Conservation (phyloP, 2,113 vertebrate species). For the Cheirogaleus medius region DNA sequence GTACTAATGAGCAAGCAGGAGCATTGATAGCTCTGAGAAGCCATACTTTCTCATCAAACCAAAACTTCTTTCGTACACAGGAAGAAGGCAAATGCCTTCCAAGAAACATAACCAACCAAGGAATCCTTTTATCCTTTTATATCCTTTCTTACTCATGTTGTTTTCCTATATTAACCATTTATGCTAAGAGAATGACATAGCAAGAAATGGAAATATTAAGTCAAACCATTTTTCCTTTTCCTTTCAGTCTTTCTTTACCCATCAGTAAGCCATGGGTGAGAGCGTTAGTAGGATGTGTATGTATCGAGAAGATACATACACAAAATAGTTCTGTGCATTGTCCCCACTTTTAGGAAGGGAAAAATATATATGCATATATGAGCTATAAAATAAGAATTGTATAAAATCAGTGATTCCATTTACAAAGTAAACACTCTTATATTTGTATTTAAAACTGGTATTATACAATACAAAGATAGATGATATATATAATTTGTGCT, state of each 20-base stretch:
- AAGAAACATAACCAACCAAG: not conserved
- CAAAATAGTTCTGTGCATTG: not conserved
- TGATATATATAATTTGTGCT: not conserved
- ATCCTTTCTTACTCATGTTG: not conserved
- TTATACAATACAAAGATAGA: not conserved
- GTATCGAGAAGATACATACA: not conserved
- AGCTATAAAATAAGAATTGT: not conserved
- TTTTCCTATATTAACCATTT: not conserved
- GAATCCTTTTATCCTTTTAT: too few species aligned
- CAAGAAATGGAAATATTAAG: not conserved
- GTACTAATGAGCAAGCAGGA: not conserved
- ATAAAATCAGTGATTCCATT: not conserved
- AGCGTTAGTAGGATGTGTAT: not conserved
- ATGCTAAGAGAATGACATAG: not conserved
- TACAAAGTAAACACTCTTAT: not conserved
- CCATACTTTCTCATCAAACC: not conserved
- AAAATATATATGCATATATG: not conserved
- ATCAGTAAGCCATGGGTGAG: not conserved
- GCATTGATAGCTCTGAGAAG: not conserved
- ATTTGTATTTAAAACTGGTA: not conserved
- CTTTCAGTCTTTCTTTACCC: not conserved
- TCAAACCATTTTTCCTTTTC: not conserved
- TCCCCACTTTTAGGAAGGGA: not conserved
- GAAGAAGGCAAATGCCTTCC: not conserved
- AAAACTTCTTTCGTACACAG: not conserved